Evolutionary conservation across 2,113 vertebrate genomes (phyloP).

Genomic region (Chrysemys picta): DNA sequence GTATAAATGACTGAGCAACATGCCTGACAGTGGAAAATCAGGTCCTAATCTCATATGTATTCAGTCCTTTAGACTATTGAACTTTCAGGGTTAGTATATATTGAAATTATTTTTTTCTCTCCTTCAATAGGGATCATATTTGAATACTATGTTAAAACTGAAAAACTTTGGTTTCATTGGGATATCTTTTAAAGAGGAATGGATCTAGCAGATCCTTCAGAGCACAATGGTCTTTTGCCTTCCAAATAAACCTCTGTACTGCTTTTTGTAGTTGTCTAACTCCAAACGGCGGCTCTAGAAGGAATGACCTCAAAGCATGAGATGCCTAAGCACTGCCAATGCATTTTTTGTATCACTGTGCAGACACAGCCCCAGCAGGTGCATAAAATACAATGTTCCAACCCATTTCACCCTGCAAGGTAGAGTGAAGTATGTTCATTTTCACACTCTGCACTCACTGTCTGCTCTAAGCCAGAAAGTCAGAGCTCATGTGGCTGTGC

Average conservation of each 20-base stretch:
- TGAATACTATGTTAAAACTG: neutral
- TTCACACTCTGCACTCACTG: constrained; percentile 13
- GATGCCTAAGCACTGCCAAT: neutral
- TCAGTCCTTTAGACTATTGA: neutral
- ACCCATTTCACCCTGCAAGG: constrained; percentile 37
- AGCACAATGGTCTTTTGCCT: neutral
- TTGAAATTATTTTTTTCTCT: neutral
- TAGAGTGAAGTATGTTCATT: constrained; percentile 38
- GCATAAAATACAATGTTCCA: constrained; percentile 32
- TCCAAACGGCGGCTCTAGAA: neutral
- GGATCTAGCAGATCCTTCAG: neutral
- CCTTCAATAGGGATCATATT: neutral
- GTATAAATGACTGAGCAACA: neutral
- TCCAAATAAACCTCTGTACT: neutral
- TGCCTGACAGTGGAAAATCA: neutral
- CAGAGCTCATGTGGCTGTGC: constrained; percentile 21
- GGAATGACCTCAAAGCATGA: constrained; percentile 12
- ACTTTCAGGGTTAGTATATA: neutral
- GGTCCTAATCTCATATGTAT: neutral
- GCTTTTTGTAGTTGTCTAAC: constrained; percentile 18
- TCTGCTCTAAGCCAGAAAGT: neutral
- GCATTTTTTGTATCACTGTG: neutral
- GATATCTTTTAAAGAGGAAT: neutral
- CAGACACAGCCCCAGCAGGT: constrained; percentile 16
- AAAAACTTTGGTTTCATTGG: neutral